Evolutionary conservation across 2,113 vertebrate genomes (phyloP).

Genomic region (Tachysurus fulvidraco): DNA sequence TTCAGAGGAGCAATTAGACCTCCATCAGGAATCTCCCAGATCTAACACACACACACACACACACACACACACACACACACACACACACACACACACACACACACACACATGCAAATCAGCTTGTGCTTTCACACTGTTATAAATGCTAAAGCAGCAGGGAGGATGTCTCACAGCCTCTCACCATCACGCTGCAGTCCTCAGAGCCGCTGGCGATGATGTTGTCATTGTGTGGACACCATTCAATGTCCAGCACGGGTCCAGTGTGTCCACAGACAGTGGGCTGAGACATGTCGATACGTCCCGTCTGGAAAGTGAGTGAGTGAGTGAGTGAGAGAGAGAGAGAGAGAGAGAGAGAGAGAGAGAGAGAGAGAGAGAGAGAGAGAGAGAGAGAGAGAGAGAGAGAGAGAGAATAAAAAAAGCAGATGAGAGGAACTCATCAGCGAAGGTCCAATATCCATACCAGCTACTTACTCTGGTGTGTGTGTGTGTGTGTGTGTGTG

Average conservation of each 20-base stretch:
- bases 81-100: constrained; percentile 28
- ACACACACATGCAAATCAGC: constrained; percentile 1
- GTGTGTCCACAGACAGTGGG: constrained; percentile 87
- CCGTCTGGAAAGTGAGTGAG: constrained; percentile 70
- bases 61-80: constrained; percentile 2
- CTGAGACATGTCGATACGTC: constrained; percentile 83
- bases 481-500: background rate
- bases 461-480: constrained; percentile 52
- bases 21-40: constrained; percentile 87
- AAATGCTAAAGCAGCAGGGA: background rate
- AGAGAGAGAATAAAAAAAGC: background rate
- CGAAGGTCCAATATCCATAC: constrained; percentile 59
- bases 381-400: background rate
- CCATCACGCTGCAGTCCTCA: constrained; percentile 89
- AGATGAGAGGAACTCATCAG: constrained; percentile 49
- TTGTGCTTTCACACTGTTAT: background rate
- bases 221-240: constrained; percentile 90
- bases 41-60: constrained; percentile 63
- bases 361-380: background rate
- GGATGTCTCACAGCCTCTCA: constrained; percentile 50
- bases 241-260: constrained; percentile 85
- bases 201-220: constrained; percentile 89
- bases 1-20: constrained; percentile 75
- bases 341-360: background rate
- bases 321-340: too few species aligned